phyloP scores from a whole-genome alignment of 2,888 invertebrate species.

The Nomada ruficornis region DNA sequence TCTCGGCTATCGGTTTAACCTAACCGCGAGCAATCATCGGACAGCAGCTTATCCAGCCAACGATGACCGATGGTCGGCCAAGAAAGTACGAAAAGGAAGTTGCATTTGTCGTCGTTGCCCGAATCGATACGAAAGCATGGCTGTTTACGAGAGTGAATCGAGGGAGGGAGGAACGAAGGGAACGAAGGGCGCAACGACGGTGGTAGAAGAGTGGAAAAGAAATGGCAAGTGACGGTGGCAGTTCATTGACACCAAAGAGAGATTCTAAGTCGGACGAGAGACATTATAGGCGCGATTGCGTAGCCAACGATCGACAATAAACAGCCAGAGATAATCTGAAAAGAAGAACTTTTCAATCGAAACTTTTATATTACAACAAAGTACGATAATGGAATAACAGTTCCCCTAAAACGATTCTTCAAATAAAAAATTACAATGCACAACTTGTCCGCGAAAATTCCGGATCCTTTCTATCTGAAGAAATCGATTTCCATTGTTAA shows the following conservation, averaged over 20 bases:
- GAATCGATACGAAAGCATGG: constrained; percentile 9
- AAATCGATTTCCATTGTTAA: no score
- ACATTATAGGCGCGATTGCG: constrained; percentile 26
- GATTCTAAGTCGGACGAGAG: constrained; percentile 31
- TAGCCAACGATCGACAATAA: constrained; percentile 35
- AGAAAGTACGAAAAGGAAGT: not conserved
- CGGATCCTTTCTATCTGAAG: no score
- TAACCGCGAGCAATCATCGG: constrained; percentile 1
- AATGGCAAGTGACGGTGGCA: constrained; percentile 2
- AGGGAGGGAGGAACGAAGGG: not conserved
- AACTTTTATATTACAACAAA: no score
- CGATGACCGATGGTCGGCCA: not conserved
- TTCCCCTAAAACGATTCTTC: not conserved
- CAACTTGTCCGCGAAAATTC: not conserved
- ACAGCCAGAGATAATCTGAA: constrained; percentile 28
- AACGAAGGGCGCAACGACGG: no score
- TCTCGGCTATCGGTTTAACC: constrained; percentile 22
- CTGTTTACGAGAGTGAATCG: constrained; percentile 4
- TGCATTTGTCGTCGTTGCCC: constrained; percentile 14
- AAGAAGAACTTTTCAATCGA: not conserved
- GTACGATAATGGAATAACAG: no score
- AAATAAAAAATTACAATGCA: constrained; percentile 14
- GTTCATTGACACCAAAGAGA: constrained; percentile 33
- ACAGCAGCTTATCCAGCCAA: not conserved
- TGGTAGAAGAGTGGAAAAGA: not conserved